These are phyloP conservation scores for Florisuga fusca DNA, from an alignment of 2,797 vertebrate species.

Conservation along the genomic window DNA sequence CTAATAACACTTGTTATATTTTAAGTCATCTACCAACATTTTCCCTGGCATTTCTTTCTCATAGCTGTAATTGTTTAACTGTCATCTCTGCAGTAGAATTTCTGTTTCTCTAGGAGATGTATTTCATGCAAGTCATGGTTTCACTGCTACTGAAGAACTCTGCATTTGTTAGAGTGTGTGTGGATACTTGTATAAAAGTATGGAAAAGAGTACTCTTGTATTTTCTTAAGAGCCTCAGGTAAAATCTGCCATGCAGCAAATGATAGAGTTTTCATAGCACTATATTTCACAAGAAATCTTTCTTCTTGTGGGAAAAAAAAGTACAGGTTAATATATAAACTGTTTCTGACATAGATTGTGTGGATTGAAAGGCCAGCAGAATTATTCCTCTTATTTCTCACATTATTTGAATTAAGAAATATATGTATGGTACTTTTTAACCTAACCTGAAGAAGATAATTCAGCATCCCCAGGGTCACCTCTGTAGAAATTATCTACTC, in stretches of 20 bases:
- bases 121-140: neutral
- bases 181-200: neutral
- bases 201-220: accelerated
- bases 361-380: neutral
- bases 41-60: neutral
- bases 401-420: neutral
- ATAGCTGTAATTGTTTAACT: neutral
- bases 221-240: neutral
- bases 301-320: neutral
- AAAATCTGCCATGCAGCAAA: neutral
- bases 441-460: neutral
- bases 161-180: neutral
- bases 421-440: neutral
- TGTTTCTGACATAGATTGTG: neutral
- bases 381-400: neutral
- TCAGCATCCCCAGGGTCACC: neutral
- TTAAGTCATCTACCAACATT: neutral
- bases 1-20: neutral
- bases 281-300: neutral
- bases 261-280: neutral
- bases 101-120: neutral
- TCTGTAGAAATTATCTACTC: neutral
- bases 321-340: neutral
- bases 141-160: accelerated
- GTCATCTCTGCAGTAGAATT: neutral